A percentile compares a stretch with the other conserved stretches of the same genome.
These are phyloP conservation scores for Xylota sylvarum DNA, from an alignment of 2,888 invertebrate species.

Conservation along the genomic window DNA sequence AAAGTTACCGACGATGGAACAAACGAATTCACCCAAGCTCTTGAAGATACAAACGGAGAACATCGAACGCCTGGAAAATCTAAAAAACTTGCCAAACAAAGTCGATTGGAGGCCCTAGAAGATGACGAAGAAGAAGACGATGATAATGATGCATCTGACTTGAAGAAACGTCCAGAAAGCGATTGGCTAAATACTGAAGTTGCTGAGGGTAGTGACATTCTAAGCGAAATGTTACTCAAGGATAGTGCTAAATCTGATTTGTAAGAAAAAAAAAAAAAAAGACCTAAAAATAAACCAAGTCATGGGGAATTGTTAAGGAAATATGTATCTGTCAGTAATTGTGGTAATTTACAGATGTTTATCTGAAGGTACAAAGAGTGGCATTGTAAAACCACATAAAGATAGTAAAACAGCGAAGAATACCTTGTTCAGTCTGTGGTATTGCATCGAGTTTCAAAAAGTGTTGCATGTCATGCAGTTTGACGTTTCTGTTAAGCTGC, in stretches of 20 bases:
- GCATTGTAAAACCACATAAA: neutral
- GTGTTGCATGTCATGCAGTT: neutral
- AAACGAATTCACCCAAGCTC: conserved; percentile 34
- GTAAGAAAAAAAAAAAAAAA: neutral
- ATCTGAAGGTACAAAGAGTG: neutral
- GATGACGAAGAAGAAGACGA: conserved; percentile 70
- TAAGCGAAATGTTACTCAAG: conserved; percentile 50
- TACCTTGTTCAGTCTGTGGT: neutral
- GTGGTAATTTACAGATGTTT: conserved; percentile 4
- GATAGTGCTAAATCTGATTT: conserved; percentile 26
- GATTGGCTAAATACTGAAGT: conserved; percentile 70
- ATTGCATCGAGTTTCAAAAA: conserved; percentile 4
- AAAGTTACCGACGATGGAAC: conserved; percentile 8
- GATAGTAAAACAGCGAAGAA: neutral
- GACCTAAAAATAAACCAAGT: neutral
- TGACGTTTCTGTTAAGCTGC: neutral
- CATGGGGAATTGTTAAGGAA: neutral
- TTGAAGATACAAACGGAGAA: conserved; percentile 52
- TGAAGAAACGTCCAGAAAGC: conserved; percentile 48
- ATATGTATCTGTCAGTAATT: neutral
- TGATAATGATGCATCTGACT: conserved; percentile 16
- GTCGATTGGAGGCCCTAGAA: conserved; percentile 55
- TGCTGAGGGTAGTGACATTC: conserved; percentile 41
- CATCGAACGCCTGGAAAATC: conserved; percentile 57
- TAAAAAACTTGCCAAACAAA: conserved; percentile 40